Evolutionary conservation across 1,140 invertebrate species (phyloP).

Genomic region (Dreissena polymorpha): DNA sequence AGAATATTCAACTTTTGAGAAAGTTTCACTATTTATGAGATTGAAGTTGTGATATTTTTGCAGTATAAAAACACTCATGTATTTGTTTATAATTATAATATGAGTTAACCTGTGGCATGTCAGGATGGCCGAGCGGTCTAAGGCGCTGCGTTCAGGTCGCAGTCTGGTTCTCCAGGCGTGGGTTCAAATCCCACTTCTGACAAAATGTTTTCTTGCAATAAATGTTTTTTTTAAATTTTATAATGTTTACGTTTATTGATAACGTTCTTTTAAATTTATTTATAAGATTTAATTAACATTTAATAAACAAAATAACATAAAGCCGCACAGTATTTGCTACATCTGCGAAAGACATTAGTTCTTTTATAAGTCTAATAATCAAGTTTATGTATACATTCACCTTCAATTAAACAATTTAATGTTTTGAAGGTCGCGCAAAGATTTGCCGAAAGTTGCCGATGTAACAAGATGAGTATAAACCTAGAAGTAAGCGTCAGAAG

Average conservation of each 20-base stretch:
- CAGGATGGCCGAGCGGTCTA: slow-evolving; percentile 78
- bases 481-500: too few species aligned
- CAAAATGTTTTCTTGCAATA: slow-evolving; percentile 50
- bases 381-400: background rate
- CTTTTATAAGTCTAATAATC: background rate
- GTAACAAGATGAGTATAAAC: too few species aligned
- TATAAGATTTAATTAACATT: background rate
- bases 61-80: background rate
- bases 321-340: background rate
- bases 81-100: background rate
- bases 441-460: too few species aligned
- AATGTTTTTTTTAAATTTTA: background rate
- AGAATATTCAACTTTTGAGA: background rate
- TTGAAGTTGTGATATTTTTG: too few species aligned
- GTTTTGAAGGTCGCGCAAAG: too few species aligned
- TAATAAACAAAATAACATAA: background rate
- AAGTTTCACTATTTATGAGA: too few species aligned
- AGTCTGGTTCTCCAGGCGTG: slow-evolving; percentile 76
- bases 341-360: background rate
- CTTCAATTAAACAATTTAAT: background rate
- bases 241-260: background rate
- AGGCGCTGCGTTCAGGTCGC: slow-evolving; percentile 78
- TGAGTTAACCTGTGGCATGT: background rate
- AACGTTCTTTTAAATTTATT: too few species aligned
- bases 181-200: slow-evolving; percentile 78